A percentile compares a stretch with the other conserved stretches of the same genome.
These are phyloP conservation scores for Eremophila alpestris DNA, from an alignment of 2,797 vertebrate genomes.

Conservation along the genomic window DNA sequence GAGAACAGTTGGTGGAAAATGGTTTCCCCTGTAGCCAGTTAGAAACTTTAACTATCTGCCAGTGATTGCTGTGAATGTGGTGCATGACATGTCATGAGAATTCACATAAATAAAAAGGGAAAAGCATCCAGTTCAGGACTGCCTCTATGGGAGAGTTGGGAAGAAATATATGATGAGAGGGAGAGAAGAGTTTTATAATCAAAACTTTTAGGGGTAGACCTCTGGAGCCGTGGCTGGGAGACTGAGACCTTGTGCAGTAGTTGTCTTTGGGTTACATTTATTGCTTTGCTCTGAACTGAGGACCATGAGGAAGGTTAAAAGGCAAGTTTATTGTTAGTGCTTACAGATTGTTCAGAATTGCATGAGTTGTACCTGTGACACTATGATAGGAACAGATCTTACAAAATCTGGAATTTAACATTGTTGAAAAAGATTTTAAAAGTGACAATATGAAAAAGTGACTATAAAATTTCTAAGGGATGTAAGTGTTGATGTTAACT, in stretches of 20 bases:
- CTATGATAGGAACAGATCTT: neutral
- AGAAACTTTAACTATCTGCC: slow-evolving; percentile 69
- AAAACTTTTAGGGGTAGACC: neutral
- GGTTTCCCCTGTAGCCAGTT: slow-evolving; percentile 57
- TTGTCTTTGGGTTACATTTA: neutral
- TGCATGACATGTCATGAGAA: slow-evolving; percentile 42
- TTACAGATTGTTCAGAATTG: neutral
- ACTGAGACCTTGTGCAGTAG: neutral
- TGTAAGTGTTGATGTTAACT: neutral
- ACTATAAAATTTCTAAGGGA: neutral
- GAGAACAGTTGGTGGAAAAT: slow-evolving; percentile 64
- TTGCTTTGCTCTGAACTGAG: neutral
- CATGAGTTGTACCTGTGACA: neutral
- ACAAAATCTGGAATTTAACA: neutral
- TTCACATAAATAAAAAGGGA: slow-evolving; percentile 53
- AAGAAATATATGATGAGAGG: slow-evolving; percentile 39
- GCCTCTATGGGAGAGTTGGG: neutral
- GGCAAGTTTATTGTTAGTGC: neutral
- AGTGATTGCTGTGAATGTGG: slow-evolving; percentile 51
- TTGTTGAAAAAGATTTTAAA: neutral
- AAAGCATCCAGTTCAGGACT: slow-evolving; percentile 49
- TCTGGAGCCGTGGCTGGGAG: neutral
- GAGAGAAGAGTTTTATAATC: slow-evolving; percentile 7
- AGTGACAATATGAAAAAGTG: neutral
- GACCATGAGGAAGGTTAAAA: neutral